Percentiles rank a stretch among this genome's conserved stretches.
phyloP scores from a whole-genome alignment of 2,797 vertebrate species.

The Thaleichthys pacificus region DNA sequence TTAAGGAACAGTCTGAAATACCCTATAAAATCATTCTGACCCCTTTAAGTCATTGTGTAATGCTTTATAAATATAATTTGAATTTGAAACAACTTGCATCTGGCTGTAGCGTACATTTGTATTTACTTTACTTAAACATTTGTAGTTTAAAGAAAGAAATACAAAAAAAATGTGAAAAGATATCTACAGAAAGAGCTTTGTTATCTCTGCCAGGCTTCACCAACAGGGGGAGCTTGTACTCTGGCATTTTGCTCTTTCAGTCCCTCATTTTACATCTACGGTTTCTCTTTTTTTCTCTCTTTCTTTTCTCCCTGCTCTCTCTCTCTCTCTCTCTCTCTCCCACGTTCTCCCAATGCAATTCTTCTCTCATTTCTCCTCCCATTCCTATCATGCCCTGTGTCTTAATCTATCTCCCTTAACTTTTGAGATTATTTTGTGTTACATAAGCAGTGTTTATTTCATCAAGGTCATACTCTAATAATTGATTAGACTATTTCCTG shows the following conservation, averaged over 20 bases:
- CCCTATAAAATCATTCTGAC: too few species aligned
- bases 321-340: conserved; percentile 8
- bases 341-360: neutral
- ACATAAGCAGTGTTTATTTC: conserved; percentile 35
- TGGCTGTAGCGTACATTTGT: too few species aligned
- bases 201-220: conserved; percentile 27
- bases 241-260: conserved; percentile 44
- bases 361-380: conserved; percentile 4
- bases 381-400: conserved; percentile 49
- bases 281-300: conserved; percentile 20
- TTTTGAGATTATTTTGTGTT: conserved; percentile 32
- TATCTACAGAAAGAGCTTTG: neutral
- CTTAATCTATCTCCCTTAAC: conserved; percentile 38
- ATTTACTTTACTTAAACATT: too few species aligned
- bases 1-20: too few species aligned
- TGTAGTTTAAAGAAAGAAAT: neutral
- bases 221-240: conserved; percentile 76
- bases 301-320: conserved; percentile 6
- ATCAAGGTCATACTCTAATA: conserved; percentile 23
- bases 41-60: too few species aligned
- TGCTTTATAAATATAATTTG: too few species aligned
- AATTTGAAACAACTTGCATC: too few species aligned
- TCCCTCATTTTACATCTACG: conserved; percentile 6
- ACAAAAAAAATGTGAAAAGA: neutral
- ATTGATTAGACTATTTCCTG: conserved; percentile 43